A percentile compares a stretch with the other conserved stretches of the same genome.
Conservation (phyloP, 2,797 vertebrate species). For the Cygnus olor region DNA sequence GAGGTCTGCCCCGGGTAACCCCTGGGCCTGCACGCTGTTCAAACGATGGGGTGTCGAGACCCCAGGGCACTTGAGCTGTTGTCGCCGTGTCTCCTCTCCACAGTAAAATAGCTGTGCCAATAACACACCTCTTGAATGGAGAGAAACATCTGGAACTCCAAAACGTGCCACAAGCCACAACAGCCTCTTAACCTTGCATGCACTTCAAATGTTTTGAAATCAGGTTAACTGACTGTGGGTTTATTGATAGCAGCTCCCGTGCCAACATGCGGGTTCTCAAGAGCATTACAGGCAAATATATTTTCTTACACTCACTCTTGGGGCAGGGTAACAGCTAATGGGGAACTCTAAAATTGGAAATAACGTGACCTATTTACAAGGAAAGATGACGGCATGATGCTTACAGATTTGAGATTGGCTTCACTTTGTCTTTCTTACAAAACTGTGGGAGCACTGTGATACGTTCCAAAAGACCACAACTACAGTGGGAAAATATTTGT, state of each 20-base stretch:
- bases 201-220: background rate
- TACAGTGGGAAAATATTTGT: background rate
- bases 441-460: background rate
- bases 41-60: rapidly evolving
- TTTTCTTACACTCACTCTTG: background rate
- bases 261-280: background rate
- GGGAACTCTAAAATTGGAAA: constrained; percentile 53
- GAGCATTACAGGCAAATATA: background rate
- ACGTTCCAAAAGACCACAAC: background rate
- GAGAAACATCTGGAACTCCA: background rate
- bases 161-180: background rate
- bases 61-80: background rate
- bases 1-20: background rate
- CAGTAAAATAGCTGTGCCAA: background rate
- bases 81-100: background rate
- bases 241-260: background rate
- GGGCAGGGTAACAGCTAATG: constrained; percentile 18
- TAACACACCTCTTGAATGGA: rapidly evolving
- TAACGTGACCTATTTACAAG: constrained; percentile 40
- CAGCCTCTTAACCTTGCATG: background rate
- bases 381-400: background rate
- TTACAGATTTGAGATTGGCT: background rate
- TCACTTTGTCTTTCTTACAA: background rate
- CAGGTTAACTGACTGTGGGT: constrained; percentile 10
- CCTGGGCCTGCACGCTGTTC: rapidly evolving